These are phyloP conservation scores for Bombylius discolor DNA, from an alignment of 2,888 invertebrate species.

Conservation along the genomic window DNA sequence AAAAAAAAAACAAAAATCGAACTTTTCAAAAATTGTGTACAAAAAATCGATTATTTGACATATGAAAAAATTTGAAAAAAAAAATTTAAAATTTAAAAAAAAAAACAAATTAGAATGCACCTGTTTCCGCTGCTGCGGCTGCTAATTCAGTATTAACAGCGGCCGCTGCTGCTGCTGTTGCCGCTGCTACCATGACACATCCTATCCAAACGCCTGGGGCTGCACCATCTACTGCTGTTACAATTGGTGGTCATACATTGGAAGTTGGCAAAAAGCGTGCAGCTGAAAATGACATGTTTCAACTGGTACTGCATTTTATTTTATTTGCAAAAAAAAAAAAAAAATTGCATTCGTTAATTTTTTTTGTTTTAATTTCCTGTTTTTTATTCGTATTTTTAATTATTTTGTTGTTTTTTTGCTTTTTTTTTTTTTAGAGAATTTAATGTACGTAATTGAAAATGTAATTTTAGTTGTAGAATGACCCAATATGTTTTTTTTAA, in stretches of 20 bases:
- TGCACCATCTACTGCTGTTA: conserved; percentile 50
- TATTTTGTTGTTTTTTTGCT: not conserved
- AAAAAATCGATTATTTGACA: conserved; percentile 15
- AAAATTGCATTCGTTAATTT: not conserved
- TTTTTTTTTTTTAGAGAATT: not conserved
- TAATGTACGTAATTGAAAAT: not conserved
- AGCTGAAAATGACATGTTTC: conserved; percentile 73
- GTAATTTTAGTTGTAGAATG: not conserved
- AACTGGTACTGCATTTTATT: conserved; percentile 60
- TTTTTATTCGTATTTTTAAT: not conserved
- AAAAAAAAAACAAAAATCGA: conserved; percentile 12
- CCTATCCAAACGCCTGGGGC: conserved; percentile 38
- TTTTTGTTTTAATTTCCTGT: conserved; percentile 1
- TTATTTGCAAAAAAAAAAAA: no score
- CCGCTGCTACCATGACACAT: conserved; percentile 35
- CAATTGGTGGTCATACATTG: conserved; percentile 43
- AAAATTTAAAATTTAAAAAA: conserved; percentile 8
- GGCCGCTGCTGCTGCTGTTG: conserved; percentile 20
- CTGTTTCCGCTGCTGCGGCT: conserved; percentile 17
- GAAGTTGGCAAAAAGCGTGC: conserved; percentile 94
- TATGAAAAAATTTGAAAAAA: not conserved
- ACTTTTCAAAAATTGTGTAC: conserved; percentile 14
- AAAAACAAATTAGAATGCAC: conserved; percentile 6
- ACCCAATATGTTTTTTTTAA: no score
- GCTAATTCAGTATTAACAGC: conserved; percentile 12